phyloP scores from a whole-genome alignment of 2,797 vertebrate species.

The Sebastes nivosus region DNA sequence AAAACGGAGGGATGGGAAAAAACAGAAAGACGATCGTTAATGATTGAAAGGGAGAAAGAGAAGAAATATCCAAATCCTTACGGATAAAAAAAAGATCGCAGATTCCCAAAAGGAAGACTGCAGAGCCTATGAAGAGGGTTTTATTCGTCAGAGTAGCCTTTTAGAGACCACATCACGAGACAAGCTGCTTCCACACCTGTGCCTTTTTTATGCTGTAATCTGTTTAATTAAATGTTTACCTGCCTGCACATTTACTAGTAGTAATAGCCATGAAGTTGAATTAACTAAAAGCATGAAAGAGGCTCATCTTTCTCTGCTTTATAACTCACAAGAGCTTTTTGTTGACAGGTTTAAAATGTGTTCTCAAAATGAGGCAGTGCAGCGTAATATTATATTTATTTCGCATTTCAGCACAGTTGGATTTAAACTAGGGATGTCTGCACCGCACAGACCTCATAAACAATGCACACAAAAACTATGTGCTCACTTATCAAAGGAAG shows the following conservation, averaged over 20 bases:
- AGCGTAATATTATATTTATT: background rate
- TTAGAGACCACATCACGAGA: background rate
- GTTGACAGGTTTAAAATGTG: background rate
- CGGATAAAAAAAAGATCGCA: background rate
- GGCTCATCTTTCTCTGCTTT: background rate
- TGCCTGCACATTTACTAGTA: background rate
- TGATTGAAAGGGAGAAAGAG: conserved; percentile 52
- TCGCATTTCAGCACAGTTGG: background rate
- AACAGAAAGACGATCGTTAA: conserved; percentile 75
- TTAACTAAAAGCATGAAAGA: background rate
- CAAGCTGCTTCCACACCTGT: background rate
- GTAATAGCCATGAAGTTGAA: background rate
- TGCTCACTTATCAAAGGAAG: background rate
- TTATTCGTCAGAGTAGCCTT: background rate
- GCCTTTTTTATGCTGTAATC: background rate
- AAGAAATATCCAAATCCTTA: conserved; percentile 28
- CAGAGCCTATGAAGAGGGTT: background rate
- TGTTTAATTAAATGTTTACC: background rate
- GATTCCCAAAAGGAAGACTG: background rate
- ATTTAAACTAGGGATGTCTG: background rate
- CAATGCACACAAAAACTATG: background rate
- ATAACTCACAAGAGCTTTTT: background rate
- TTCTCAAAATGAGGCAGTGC: background rate
- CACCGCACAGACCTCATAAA: background rate
- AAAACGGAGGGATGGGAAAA: conserved; percentile 87